These are phyloP conservation scores for Acanthisitta chloris DNA, from an alignment of 2,113 vertebrate genomes.

Conservation along the genomic window DNA sequence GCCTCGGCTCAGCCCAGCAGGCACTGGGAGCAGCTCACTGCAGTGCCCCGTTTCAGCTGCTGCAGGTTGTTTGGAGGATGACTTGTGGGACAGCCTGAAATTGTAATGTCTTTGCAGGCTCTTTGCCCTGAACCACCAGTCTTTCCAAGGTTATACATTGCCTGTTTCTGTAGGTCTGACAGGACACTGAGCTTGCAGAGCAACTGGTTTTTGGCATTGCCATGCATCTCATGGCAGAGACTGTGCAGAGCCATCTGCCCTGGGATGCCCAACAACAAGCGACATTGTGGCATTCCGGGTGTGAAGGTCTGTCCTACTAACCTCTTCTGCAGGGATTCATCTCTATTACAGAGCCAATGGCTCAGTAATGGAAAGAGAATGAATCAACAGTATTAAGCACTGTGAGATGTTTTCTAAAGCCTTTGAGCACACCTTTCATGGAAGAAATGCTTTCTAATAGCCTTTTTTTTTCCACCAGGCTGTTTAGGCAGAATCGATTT, in stretches of 20 bases:
- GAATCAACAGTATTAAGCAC: background rate
- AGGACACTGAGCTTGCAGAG: background rate
- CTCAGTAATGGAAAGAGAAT: background rate
- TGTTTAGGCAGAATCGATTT: constrained; percentile 21
- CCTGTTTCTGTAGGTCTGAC: background rate
- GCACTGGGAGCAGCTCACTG: accelerated
- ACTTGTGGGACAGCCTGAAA: background rate
- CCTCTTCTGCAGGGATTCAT: background rate
- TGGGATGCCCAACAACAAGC: background rate
- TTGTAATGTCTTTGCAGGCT: background rate
- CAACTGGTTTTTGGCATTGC: background rate
- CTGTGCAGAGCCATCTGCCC: background rate
- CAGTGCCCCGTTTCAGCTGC: background rate
- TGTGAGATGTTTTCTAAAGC: background rate
- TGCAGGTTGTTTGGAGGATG: background rate
- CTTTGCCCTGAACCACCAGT: background rate
- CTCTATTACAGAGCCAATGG: background rate
- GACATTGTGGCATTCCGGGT: background rate
- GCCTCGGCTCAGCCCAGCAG: background rate
- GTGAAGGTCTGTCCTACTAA: accelerated
- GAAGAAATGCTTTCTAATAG: background rate
- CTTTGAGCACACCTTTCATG: background rate
- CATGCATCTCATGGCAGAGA: background rate
- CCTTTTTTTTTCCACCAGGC: background rate
- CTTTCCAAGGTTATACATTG: background rate